Base-by-base conservation (phyloP, 2,888 invertebrate species). In the Octonoba sinensis region DNA sequence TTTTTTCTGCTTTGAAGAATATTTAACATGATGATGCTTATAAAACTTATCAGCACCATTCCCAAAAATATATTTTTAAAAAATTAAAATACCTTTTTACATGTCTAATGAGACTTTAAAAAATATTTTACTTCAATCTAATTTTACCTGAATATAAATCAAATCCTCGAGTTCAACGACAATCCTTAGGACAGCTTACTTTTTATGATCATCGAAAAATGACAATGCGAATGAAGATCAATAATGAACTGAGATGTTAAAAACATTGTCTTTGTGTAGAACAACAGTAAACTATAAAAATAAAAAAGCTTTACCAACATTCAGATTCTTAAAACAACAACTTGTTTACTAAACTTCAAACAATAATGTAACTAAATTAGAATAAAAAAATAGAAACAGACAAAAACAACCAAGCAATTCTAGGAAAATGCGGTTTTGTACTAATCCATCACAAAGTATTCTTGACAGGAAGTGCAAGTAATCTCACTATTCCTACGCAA, bases 281-380 rank as follows among this genome's bases (percentile, higher is more conserved):
- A 81, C 51, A 70, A 44, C 67, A 81, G 73, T 71, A 74, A 74
- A 81, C 79, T 81, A 81, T 81, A 81, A 81, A 81, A 81, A 81
- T 81, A 81, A 81, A 79, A 76, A 79, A 79, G 54, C 67, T 81
- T 81, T 69, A 74, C 72, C 79, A 79, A 79, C 77, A 77, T 46
- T 81, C 79, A 81, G 79, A 56, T 69, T 60, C 15, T 67, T 67
- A 59, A 46, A 65, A 67, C 62, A 67, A 64, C 60, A 81, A 51
- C 62, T 62, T n/a, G 62, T 57, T 20, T 62, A 60, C 62, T 62
- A 57, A 36, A 62, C 44, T 62, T 62, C 18, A 62, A 62, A 44
- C 46, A 69, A 27, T 47, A 71, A 36, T 66, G 15, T 65, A 64
- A 49, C 20, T 57, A 51, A 65, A 78, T 18, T 24, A 69, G 36